A percentile compares a stretch with the other conserved stretches of the same genome.
These are phyloP conservation scores for Ceyx cyanopectus DNA, from an alignment of 2,113 vertebrate species.

Conservation along the genomic window DNA sequence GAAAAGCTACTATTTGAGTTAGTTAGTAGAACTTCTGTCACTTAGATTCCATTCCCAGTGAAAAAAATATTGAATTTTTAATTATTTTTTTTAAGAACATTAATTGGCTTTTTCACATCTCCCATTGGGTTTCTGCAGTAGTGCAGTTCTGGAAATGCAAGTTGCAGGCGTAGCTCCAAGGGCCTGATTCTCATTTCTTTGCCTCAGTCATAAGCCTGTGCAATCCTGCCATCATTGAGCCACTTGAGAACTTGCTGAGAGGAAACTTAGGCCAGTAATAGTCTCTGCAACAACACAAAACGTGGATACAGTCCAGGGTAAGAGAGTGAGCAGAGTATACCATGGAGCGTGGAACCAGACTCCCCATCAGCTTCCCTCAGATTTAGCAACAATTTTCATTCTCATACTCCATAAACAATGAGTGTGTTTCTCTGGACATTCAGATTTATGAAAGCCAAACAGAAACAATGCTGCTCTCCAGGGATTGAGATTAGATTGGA, in stretches of 20 bases:
- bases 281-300: not conserved
- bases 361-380: conserved; percentile 26
- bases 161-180: not conserved
- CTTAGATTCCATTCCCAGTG: not conserved
- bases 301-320: conserved; percentile 19
- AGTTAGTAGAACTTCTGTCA: not conserved
- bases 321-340: not conserved
- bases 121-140: not conserved
- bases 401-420: conserved; percentile 44
- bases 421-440: conserved; percentile 30
- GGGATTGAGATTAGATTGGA: conserved; percentile 43
- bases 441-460: conserved; percentile 51
- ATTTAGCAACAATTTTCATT: conserved; percentile 52
- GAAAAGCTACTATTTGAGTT: not conserved
- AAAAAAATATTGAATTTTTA: not conserved
- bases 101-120: conserved; percentile 22
- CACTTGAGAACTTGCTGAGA: not conserved
- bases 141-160: conserved; percentile 21
- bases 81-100: not conserved
- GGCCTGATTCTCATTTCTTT: not conserved
- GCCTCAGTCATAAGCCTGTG: not conserved
- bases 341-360: not conserved
- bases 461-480: conserved; percentile 52
- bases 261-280: conserved; percentile 6
- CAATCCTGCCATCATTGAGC: not conserved